phyloP scores from a whole-genome alignment of 2,797 vertebrate genomes.

The Scyliorhinus canicula region DNA sequence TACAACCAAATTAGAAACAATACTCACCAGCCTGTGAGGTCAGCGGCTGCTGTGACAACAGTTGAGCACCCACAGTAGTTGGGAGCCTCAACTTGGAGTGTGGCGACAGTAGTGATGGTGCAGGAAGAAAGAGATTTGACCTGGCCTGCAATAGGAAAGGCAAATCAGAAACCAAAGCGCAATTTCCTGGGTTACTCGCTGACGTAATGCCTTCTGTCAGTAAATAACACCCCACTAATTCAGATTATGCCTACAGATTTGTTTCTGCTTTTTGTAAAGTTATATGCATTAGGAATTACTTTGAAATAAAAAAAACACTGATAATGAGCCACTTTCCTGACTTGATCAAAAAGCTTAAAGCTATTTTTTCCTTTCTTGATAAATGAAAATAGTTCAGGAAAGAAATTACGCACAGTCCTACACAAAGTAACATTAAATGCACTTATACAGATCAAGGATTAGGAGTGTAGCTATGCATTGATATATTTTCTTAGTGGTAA shows the following conservation, averaged over 20 bases:
- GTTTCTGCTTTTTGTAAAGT: background rate
- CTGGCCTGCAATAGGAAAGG: slow-evolving; percentile 66
- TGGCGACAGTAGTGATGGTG: slow-evolving; percentile 66
- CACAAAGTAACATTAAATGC: background rate
- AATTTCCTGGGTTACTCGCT: slow-evolving; percentile 57
- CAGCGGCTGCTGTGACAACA: slow-evolving; percentile 58
- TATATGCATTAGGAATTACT: background rate
- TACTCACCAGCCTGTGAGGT: slow-evolving; percentile 61
- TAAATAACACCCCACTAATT: background rate
- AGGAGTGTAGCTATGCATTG: background rate
- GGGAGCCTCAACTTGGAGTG: slow-evolving; percentile 67
- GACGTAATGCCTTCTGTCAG: slow-evolving; percentile 47
- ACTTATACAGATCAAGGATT: background rate
- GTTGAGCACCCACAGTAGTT: slow-evolving; percentile 53
- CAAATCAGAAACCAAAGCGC: slow-evolving; percentile 56
- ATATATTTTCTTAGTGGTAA: background rate
- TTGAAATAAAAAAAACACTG: background rate
- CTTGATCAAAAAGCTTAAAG: background rate
- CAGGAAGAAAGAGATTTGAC: slow-evolving; percentile 64
- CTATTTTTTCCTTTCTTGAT: background rate
- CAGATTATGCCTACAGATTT: background rate
- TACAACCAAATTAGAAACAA: slow-evolving; percentile 42
- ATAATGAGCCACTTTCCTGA: background rate
- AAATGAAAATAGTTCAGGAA: background rate
- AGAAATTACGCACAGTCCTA: background rate